Percentiles rank a stretch among this genome's conserved stretches.
These are phyloP conservation scores for Mamestra brassicae DNA, from an alignment of 2,888 invertebrate species.

Conservation along the genomic window DNA sequence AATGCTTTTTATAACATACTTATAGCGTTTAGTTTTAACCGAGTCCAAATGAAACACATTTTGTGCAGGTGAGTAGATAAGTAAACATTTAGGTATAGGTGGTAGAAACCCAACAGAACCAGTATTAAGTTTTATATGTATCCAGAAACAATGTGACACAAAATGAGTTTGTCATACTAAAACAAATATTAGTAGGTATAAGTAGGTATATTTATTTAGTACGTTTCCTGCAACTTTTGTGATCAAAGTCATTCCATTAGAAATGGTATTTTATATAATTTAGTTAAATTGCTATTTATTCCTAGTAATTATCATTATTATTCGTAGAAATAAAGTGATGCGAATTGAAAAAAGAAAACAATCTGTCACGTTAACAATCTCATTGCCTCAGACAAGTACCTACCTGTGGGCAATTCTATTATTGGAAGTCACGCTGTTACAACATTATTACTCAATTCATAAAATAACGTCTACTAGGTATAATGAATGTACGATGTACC, in stretches of 20 bases:
- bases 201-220: slow-evolving; percentile 9
- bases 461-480: slow-evolving; percentile 21
- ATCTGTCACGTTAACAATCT: slow-evolving; percentile 44
- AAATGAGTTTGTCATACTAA: slow-evolving; percentile 30
- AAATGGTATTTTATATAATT: slow-evolving; percentile 59
- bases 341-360: slow-evolving; percentile 32
- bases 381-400: slow-evolving; percentile 28
- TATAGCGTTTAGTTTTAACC: slow-evolving; percentile 27
- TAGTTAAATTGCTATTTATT: slow-evolving; percentile 66
- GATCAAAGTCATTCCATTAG: slow-evolving; percentile 77
- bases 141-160: slow-evolving; percentile 35
- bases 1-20: slow-evolving; percentile 9
- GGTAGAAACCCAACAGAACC: slow-evolving; percentile 57
- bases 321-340: slow-evolving; percentile 29
- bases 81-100: slow-evolving; percentile 36
- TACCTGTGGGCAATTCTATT: neutral
- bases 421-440: slow-evolving; percentile 5
- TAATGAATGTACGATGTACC: slow-evolving; percentile 1
- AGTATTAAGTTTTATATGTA: slow-evolving; percentile 64
- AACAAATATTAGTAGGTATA: slow-evolving; percentile 24
- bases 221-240: slow-evolving; percentile 67
- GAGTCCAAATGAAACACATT: slow-evolving; percentile 10
- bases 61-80: slow-evolving; percentile 7
- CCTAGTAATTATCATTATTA: slow-evolving; percentile 50
- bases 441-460: slow-evolving; percentile 21